Base-by-base conservation (phyloP, 2,113 vertebrate species). In the Numenius arquata region DNA sequence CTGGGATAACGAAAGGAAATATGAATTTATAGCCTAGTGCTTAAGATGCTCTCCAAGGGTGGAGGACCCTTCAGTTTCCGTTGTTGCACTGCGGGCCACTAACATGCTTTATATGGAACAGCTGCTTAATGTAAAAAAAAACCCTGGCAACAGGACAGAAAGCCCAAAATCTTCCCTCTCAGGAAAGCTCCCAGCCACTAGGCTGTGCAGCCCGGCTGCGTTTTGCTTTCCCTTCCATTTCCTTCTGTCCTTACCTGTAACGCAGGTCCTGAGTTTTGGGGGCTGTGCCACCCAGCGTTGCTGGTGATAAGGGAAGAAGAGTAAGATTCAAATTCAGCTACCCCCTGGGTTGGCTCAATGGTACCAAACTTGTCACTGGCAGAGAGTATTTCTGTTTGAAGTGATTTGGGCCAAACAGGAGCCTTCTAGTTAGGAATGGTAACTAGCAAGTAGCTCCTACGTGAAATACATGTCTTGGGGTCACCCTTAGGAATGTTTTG, bases 271-370 rank as follows among this genome's bases (percentile, higher is more conserved):
- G 18, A 36, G 48, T 65, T 58, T 59, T 27, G 14, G 59, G 5
- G 15, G 61, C 27, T 77, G 77, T 74, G 52, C 22, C 21, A 52
- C 9, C 9, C 43, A 63, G 52, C 8, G 4, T 40, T 87, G 47
- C 27, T 91, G 50, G 13, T 77, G 63, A n/a, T 62, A 32, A 65
- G 19, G 41, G 29, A 88, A 34, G 53, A 70, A 74, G 50, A 71
- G 8, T 19, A 79, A 89, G 32, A 74, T 53, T 9, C 12, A 43
- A 55, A 88, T 94, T 72, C 8, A 11, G 8, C 40, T 78, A 41
- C 4, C 12, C 1, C 4, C 3, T 5, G 3, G 13, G 14, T 16
- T 86, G 47, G 17, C 21, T 82, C 66, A 52, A 0, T 58, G 30
- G 27, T 47, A 45, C n/a, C 47, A 52, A 77, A 63, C 15, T 86